Evolutionary conservation across 2,888 invertebrate species (phyloP).

Genomic region (Reticulitermes lucifugus): DNA sequence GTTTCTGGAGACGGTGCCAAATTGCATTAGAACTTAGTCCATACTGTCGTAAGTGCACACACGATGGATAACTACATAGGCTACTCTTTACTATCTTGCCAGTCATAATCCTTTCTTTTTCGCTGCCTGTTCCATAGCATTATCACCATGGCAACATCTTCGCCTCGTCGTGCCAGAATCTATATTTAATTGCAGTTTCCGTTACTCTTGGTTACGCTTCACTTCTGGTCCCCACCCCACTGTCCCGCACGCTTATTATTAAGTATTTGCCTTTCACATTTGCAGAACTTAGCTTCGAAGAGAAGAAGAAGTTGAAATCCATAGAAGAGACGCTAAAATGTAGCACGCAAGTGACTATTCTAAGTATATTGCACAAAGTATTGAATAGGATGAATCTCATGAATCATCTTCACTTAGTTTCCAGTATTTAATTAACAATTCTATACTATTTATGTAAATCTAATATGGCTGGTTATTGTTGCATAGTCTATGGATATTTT

Average conservation of each 20-base stretch:
- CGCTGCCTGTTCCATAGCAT: not conserved
- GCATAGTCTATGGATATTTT: no score
- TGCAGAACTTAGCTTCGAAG: slow-evolving; percentile 15
- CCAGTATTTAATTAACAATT: no score
- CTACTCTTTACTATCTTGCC: not conserved
- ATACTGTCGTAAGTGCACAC: not conserved
- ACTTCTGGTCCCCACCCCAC: not conserved
- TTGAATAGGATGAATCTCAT: no score
- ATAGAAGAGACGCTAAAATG: not conserved
- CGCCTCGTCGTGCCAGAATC: slow-evolving; percentile 40
- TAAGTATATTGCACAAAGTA: no score
- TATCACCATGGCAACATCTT: slow-evolving; percentile 28
- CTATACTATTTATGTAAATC: no score
- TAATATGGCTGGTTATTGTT: no score
- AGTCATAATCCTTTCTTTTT: slow-evolving; percentile 13
- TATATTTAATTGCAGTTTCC: slow-evolving; percentile 45
- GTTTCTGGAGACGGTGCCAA: slow-evolving; percentile 13
- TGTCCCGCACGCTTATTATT: slow-evolving; percentile 25
- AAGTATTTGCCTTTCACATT: slow-evolving; percentile 37
- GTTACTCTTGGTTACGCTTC: slow-evolving; percentile 7
- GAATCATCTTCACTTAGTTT: no score
- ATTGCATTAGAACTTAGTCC: not conserved
- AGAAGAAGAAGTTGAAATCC: not conserved
- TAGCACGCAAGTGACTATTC: no score
- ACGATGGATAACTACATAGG: not conserved